These are phyloP conservation scores for Gryllus bimaculatus DNA, from an alignment of 1,140 invertebrate species.

Conservation along the genomic window DNA sequence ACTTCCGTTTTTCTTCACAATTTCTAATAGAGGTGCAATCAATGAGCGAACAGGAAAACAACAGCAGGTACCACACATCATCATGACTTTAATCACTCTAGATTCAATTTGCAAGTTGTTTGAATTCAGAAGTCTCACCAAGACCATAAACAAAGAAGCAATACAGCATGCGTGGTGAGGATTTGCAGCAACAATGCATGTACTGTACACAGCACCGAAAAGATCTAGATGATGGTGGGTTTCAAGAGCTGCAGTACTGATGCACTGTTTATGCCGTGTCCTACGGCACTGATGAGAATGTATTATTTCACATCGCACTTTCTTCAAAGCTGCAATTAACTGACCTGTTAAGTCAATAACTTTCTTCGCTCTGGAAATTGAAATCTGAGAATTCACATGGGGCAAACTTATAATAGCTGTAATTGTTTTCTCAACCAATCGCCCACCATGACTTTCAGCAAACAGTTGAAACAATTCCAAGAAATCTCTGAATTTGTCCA, in stretches of 20 bases:
- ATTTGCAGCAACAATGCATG: constrained; percentile 27
- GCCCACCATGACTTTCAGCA: constrained; percentile 46
- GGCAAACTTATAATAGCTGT: constrained; percentile 37
- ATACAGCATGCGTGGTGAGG: constrained; percentile 42
- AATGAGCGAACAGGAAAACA: constrained; percentile 46
- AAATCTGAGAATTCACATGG: constrained; percentile 9
- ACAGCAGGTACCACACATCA: constrained; percentile 49
- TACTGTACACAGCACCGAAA: constrained; percentile 38
- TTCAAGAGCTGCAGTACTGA: constrained; percentile 32
- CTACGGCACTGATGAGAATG: constrained; percentile 43
- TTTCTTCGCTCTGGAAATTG: constrained; percentile 16
- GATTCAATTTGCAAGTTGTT: constrained; percentile 9
- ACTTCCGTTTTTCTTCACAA: constrained; percentile 31
- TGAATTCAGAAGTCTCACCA: constrained; percentile 35
- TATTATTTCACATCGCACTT: constrained; percentile 43
- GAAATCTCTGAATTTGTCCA: constrained; percentile 48
- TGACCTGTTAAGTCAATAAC: constrained; percentile 42
- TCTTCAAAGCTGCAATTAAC: constrained; percentile 46
- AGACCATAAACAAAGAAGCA: constrained; percentile 44
- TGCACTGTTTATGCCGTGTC: constrained; percentile 41
- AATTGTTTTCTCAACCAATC: constrained; percentile 46
- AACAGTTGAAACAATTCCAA: constrained; percentile 50
- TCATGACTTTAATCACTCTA: constrained; percentile 27
- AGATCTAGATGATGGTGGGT: constrained; percentile 48
- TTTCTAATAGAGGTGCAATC: constrained; percentile 32